Evolutionary conservation across 2,888 invertebrate species (phyloP).

Genomic region (Drosophila putrida): DNA sequence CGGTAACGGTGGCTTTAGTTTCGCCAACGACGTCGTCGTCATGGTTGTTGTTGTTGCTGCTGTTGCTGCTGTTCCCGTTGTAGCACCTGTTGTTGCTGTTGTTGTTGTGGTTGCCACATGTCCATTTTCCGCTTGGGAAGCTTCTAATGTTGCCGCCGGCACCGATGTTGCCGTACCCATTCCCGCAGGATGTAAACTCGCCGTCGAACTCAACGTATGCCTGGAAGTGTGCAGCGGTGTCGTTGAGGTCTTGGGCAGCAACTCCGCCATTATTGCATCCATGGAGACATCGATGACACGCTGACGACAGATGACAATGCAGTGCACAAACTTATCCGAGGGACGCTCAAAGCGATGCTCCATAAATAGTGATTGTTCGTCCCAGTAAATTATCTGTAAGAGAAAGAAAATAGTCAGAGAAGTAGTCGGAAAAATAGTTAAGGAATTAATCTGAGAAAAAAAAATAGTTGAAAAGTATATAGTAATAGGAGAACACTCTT

Average conservation of each 20-base stretch:
- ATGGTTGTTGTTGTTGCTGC: constrained; percentile 9
- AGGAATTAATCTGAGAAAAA: neutral
- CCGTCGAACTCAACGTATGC: constrained; percentile 71
- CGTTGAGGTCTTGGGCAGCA: constrained; percentile 76
- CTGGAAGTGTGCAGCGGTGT: constrained; percentile 69
- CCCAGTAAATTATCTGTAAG: constrained; percentile 93
- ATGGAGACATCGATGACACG: constrained; percentile 86
- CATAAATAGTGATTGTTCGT: constrained; percentile 92
- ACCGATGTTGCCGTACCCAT: constrained; percentile 32
- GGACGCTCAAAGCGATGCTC: constrained; percentile 93
- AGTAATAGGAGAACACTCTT: too few species aligned
- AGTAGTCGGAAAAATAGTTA: neutral
- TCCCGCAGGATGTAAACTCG: constrained; percentile 65
- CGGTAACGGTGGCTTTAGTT: constrained; percentile 88
- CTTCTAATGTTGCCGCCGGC: constrained; percentile 33
- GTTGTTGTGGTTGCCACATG: constrained; percentile 40
- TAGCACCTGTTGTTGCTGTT: neutral
- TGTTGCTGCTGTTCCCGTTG: constrained; percentile 6
- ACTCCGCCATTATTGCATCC: constrained; percentile 86
- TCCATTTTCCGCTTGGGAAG: constrained; percentile 78
- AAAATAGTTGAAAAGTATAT: too few species aligned
- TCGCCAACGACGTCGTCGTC: constrained; percentile 34
- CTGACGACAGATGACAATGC: constrained; percentile 86
- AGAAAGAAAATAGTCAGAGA: neutral
- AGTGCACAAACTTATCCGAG: constrained; percentile 90